These are phyloP conservation scores for Alsophila aescularia DNA, from an alignment of 2,888 invertebrate genomes.

Conservation along the genomic window DNA sequence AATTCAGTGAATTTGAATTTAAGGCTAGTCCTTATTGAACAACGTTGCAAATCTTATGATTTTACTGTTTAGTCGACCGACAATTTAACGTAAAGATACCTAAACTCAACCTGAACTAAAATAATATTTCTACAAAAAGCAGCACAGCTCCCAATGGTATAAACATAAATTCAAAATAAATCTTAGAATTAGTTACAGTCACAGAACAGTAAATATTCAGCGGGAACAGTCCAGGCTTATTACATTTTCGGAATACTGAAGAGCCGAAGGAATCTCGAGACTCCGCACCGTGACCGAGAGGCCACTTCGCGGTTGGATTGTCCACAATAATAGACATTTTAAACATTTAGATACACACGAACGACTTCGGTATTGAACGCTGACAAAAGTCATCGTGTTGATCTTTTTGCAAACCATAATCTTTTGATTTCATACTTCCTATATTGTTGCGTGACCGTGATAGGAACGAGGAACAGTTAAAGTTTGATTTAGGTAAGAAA, in stretches of 20 bases:
- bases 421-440: conserved; percentile 39
- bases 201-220: conserved; percentile 21
- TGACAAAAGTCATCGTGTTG: conserved; percentile 51
- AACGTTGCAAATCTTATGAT: background rate
- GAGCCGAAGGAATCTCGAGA: conserved; percentile 41
- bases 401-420: conserved; percentile 37
- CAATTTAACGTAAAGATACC: too few relatives aligned
- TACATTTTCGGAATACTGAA: conserved; percentile 33
- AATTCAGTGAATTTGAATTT: too few relatives aligned
- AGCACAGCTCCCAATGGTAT: conserved; percentile 7
- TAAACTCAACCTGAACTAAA: background rate
- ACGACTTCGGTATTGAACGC: conserved; percentile 49
- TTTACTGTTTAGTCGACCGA: too few relatives aligned
- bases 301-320: conserved; percentile 60
- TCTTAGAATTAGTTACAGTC: conserved; percentile 27
- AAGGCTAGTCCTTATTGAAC: background rate
- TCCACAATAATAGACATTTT: conserved; percentile 52
- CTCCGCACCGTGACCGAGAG: conserved; percentile 54
- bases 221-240: conserved; percentile 12
- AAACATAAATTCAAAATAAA: conserved; percentile 21
- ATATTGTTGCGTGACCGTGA: conserved; percentile 29
- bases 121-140: background rate
- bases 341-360: conserved; percentile 64
- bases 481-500: conserved; percentile 39
- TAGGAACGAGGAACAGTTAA: conserved; percentile 27